These are phyloP conservation scores for Serranus cabrilla DNA, from an alignment of 2,797 vertebrate genomes.

Conservation along the genomic window DNA sequence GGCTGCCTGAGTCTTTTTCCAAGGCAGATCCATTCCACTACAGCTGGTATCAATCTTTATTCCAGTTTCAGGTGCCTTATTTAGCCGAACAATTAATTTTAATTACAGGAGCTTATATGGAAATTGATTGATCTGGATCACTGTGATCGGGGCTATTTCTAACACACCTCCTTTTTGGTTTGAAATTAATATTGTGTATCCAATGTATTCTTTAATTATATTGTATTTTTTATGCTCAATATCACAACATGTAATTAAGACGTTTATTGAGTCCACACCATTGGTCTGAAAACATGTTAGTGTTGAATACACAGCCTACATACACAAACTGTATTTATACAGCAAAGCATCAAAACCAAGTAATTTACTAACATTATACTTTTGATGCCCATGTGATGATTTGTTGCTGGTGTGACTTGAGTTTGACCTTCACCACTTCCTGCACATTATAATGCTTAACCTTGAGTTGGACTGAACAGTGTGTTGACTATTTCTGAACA, in stretches of 20 bases:
- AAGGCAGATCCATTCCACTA: constrained; percentile 59
- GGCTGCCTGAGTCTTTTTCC: constrained; percentile 54
- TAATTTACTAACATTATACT: neutral
- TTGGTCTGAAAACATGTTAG: neutral
- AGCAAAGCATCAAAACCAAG: neutral
- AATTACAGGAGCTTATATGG: constrained; percentile 69
- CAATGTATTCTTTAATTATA: neutral
- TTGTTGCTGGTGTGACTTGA: neutral
- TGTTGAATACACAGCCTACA: neutral
- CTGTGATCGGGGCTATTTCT: constrained; percentile 35
- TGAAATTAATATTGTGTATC: constrained; percentile 4
- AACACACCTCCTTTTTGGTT: constrained; percentile 3
- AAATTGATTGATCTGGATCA: constrained; percentile 68
- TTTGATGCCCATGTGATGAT: neutral
- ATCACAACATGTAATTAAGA: neutral
- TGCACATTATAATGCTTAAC: neutral
- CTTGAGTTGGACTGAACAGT: neutral
- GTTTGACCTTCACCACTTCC: neutral
- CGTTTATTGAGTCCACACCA: neutral
- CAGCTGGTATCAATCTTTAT: constrained; percentile 73
- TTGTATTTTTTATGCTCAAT: neutral
- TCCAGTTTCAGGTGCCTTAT: constrained; percentile 60
- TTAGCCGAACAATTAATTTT: constrained; percentile 76
- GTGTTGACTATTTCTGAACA: neutral
- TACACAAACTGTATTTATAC: neutral